Evolutionary conservation across 2,797 vertebrate species (phyloP).

Genomic region (Hippopotamyrus pictus): DNA sequence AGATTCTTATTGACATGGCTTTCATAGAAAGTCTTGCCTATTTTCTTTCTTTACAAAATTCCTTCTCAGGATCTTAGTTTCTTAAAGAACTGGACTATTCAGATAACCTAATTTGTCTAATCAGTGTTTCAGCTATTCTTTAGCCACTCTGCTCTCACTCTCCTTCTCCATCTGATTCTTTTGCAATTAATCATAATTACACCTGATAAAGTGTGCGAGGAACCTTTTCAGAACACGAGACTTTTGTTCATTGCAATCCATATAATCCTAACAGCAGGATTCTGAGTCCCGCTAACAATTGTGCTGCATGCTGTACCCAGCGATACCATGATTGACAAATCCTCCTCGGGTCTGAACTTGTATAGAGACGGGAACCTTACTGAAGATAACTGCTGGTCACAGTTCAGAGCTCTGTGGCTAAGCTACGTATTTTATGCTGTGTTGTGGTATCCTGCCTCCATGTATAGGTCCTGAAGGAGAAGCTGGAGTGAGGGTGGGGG

Average conservation of each 20-base stretch:
- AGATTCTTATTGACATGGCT: not conserved
- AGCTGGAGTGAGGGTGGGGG: not conserved
- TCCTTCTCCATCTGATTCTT: not conserved
- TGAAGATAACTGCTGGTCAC: not conserved
- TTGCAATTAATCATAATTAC: not conserved
- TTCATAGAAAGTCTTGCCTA: not conserved
- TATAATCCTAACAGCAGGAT: not conserved
- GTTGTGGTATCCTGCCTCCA: not conserved
- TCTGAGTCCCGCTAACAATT: not conserved
- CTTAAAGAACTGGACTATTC: not conserved
- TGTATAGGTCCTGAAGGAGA: not conserved
- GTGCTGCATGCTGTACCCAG: not conserved
- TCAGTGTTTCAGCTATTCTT: not conserved
- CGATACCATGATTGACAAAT: not conserved
- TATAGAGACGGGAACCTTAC: not conserved
- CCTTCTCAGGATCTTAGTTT: not conserved
- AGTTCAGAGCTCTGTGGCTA: slow-evolving; percentile 13
- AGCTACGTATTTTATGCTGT: not conserved
- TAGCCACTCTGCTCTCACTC: not conserved
- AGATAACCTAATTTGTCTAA: not conserved
- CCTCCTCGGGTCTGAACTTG: not conserved
- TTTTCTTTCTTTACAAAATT: not conserved
- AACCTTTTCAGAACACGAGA: not conserved
- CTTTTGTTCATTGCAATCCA: not conserved
- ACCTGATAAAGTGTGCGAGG: not conserved